Conservation (phyloP, 2,797 vertebrate genomes). For the Sardinella longiceps region DNA sequence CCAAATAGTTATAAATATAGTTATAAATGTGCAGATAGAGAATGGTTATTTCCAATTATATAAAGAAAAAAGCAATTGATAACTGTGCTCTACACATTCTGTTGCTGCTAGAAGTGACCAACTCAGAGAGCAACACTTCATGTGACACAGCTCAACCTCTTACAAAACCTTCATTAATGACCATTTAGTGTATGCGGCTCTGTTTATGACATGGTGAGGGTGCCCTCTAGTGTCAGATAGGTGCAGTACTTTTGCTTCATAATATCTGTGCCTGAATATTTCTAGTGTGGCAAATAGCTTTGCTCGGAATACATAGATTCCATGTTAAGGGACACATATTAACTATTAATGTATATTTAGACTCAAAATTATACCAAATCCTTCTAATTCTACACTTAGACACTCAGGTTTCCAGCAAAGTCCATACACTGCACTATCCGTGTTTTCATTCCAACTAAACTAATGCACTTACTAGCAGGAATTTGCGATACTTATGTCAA, state of each 20-base stretch:
- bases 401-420: not conserved
- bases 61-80: not conserved
- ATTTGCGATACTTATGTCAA: too few relatives aligned
- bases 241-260: not conserved
- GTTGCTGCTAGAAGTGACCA: not conserved
- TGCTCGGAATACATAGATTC: not conserved
- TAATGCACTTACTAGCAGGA: too few relatives aligned
- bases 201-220: constrained; percentile 41
- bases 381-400: too few relatives aligned
- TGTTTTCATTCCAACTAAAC: not conserved
- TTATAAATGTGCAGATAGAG: not conserved
- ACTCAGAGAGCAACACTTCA: not conserved
- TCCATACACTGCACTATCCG: not conserved
- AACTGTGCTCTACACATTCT: not conserved
- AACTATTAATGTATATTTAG: not conserved
- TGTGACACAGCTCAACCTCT: not conserved
- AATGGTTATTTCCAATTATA: not conserved
- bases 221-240: constrained; percentile 58
- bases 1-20: not conserved
- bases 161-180: not conserved
- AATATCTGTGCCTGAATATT: not conserved
- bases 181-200: too few relatives aligned
- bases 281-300: too few relatives aligned
- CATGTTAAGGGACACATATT: not conserved
- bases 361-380: too few relatives aligned